Base-by-base conservation (phyloP, 30 jellyfish, hydroid and myxozoan genomes). In the Nemopilema nomurai region DNA sequence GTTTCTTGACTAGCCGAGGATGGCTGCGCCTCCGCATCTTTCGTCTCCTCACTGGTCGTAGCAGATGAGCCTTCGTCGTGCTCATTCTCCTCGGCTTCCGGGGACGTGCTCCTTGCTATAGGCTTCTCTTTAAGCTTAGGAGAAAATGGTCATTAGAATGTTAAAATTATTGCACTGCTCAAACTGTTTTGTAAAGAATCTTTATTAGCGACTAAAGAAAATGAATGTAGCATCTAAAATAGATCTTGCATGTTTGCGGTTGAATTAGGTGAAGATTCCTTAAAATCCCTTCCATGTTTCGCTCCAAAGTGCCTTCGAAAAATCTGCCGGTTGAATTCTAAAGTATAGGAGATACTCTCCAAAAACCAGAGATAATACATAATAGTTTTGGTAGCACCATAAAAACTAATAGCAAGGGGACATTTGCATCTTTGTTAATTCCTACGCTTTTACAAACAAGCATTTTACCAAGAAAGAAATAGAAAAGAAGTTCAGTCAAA, bases 111-210 rank as follows among this genome's bases (percentile, higher is more conserved):
- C 22, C 87, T 27, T 28, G 71, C 23, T 25, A 74, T 31, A 0
- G 67, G 93, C 27, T 66, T 62, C 63, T 84, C 93, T 67, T 74
- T 84, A 18, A 84, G 33, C 93, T 84, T 1, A 19, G 27, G 52
- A 23, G 25, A 25, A 16, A 33, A 49, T 28, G 0, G 29, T 24
- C 13, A 33, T 7, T 22, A 18, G 16, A 26, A n/a, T 20, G 20
- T 0, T 1, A 76, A 6, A 6, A 0, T 22, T 0, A 31, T 28
- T 16, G 29, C 7, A 69, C 16, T 18, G 30, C 3, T 19, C 67
- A 4, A 66, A 49, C n/a, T 1, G 3, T 18, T 31, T 18, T 32
- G 32, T 8, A 18, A 8, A 8, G 29, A 16, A 22, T 33, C n/a
- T 19, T 50, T 51, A 24, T 51, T 50, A 51, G 51, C 6, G 22